A percentile compares a stretch with the other conserved stretches of the same genome.
Evolutionary conservation across 2,888 invertebrate genomes (phyloP).

Genomic region (Synanthedon formicaeformis): DNA sequence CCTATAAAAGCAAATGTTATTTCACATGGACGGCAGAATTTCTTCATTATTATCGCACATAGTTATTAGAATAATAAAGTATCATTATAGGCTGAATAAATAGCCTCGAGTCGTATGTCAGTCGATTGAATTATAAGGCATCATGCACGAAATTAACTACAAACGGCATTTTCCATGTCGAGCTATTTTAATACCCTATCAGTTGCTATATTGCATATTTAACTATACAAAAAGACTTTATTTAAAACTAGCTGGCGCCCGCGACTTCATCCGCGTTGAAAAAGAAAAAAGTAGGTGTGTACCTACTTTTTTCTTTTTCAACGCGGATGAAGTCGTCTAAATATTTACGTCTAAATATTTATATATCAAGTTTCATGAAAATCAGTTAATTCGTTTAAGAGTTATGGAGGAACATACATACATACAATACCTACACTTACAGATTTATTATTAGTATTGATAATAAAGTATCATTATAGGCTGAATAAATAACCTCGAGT

Average conservation of each 20-base stretch:
- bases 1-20: not conserved
- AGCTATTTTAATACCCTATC: conserved; percentile 4
- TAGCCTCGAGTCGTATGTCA: not conserved
- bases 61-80: not conserved
- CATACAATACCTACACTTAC: too few species aligned
- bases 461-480: not conserved
- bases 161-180: conserved; percentile 4
- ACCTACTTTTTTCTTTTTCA: too few species aligned
- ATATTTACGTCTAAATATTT: too few species aligned
- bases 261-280: too few species aligned
- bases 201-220: not conserved
- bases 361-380: too few species aligned
- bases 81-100: not conserved
- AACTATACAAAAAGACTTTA: not conserved
- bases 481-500: not conserved
- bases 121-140: not conserved
- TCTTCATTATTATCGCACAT: not conserved
- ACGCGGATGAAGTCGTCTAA: too few species aligned
- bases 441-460: too few species aligned
- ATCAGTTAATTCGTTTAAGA: too few species aligned
- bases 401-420: too few species aligned
- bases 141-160: not conserved
- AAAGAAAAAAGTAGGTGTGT: too few species aligned
- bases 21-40: not conserved
- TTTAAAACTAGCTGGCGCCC: too few species aligned